Evolutionary conservation across 2,888 invertebrate genomes (phyloP), one percentile per base, ranked within the genome.

Genomic region (Belgica antarctica): DNA sequence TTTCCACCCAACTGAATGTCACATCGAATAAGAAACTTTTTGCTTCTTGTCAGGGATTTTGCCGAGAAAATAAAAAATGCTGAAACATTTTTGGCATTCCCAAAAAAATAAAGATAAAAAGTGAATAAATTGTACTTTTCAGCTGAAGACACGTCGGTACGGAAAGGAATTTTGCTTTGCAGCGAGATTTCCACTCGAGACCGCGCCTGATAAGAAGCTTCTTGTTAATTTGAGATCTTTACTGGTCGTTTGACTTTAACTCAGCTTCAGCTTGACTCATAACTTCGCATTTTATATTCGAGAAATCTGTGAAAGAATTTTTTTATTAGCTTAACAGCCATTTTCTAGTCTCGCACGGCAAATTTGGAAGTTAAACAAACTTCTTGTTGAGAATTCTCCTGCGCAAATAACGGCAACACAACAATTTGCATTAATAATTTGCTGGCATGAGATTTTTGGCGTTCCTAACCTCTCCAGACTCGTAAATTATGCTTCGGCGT

Each of bases 151-250:
- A 27, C 5, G 25, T 4, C 25, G 15, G 25, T 12, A 59, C 27
- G 4, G 25, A 15, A n/a, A 25, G 59, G 27, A 59, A 27, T 59
- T 59, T 22, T 7, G 17, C n/a, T 22, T 2, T 7, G 5, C 5
- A 22, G 17, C 22, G 52, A 41, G 41, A 59, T 59, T 59, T 15
- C n/a, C 52, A 25, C 22, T 12, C 62, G 24, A 34, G 41, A 62
- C 22, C 10, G 15, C 17, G 25, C n/a, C 34, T 62, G 34, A 36
- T 36, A 36, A 62, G 41, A 34, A 62, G 62, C 34, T 31, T 62
- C 62, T 62, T 62, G 62, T 62, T 62, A 62, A 62, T 62, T 62
- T 36, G 36, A 36, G 19, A 62, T 36, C 41, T 52, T 62, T 62
- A 62, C 62, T 59, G 59, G 59, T 59, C 59, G 52, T 52, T 52